Evolutionary conservation across 2,888 invertebrate species (phyloP).

Genomic region (Tenthredo livida): DNA sequence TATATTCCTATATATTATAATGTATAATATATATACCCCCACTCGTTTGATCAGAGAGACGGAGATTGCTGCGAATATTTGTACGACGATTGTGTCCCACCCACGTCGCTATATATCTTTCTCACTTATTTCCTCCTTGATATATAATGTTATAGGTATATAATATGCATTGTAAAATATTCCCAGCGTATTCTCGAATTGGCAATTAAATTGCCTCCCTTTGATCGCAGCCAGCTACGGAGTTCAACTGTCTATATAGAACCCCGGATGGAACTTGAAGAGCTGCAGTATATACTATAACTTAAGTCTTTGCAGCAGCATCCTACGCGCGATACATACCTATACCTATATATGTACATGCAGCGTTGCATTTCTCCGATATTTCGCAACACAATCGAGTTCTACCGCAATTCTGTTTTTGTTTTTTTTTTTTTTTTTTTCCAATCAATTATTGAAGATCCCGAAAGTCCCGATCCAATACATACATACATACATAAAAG

Average conservation of each 20-base stretch:
- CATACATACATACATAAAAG: too few relatives aligned
- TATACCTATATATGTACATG: background rate
- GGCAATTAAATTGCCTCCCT: slow-evolving; percentile 20
- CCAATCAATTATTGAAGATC: background rate
- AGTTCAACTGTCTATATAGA: slow-evolving; percentile 14
- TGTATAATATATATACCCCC: background rate
- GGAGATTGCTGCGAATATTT: background rate
- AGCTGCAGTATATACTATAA: background rate
- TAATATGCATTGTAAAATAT: background rate
- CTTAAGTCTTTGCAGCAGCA: background rate
- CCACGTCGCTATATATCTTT: background rate
- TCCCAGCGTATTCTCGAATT: background rate
- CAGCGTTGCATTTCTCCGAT: background rate
- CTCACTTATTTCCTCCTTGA: background rate
- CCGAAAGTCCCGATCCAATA: background rate
- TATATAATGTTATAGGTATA: background rate
- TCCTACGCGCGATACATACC: background rate
- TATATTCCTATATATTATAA: too few relatives aligned
- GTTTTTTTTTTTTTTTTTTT: background rate
- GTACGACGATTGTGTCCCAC: background rate
- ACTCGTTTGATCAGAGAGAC: slow-evolving; percentile 8
- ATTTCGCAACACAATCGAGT: background rate
- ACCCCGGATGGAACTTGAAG: slow-evolving; percentile 5
- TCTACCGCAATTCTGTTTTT: background rate
- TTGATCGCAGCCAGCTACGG: background rate